Percentiles rank a stretch among this genome's conserved stretches.
phyloP scores from a whole-genome alignment of 2,797 vertebrate genomes.

The Onychomys arenicola region DNA sequence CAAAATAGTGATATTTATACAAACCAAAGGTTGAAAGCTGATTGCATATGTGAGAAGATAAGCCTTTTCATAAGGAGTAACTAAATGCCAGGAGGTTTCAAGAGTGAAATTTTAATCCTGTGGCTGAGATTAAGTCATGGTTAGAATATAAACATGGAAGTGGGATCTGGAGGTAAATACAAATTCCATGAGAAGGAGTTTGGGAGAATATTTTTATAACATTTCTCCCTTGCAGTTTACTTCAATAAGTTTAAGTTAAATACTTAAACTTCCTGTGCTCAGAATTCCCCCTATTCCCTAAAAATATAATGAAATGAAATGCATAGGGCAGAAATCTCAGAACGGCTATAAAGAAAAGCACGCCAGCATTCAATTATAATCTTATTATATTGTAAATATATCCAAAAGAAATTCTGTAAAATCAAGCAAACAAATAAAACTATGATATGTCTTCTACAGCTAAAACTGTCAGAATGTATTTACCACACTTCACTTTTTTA shows the following conservation, averaged over 20 bases:
- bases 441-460: background rate
- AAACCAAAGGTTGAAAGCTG: slow-evolving; percentile 21
- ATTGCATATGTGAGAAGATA: background rate
- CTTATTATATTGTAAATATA: background rate
- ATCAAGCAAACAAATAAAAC: background rate
- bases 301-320: slow-evolving; percentile 23
- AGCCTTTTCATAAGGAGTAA: slow-evolving; percentile 55
- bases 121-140: slow-evolving; percentile 15
- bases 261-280: background rate
- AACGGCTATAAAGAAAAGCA: background rate
- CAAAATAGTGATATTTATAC: slow-evolving; percentile 28
- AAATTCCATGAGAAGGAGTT: background rate
- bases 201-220: background rate
- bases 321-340: background rate
- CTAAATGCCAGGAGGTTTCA: slow-evolving; percentile 33
- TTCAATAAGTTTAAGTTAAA: slow-evolving; percentile 44
- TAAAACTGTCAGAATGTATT: background rate
- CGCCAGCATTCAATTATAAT: background rate
- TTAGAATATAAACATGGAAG: slow-evolving; percentile 24
- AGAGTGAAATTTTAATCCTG: slow-evolving; percentile 61
- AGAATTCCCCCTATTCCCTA: slow-evolving; percentile 22
- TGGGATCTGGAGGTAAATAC: background rate
- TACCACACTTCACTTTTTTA: background rate
- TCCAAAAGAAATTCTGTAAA: background rate
- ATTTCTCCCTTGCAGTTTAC: slow-evolving; percentile 51